Conservation (phyloP, 2,113 vertebrate genomes). For the Amblyopsis rosae region DNA sequence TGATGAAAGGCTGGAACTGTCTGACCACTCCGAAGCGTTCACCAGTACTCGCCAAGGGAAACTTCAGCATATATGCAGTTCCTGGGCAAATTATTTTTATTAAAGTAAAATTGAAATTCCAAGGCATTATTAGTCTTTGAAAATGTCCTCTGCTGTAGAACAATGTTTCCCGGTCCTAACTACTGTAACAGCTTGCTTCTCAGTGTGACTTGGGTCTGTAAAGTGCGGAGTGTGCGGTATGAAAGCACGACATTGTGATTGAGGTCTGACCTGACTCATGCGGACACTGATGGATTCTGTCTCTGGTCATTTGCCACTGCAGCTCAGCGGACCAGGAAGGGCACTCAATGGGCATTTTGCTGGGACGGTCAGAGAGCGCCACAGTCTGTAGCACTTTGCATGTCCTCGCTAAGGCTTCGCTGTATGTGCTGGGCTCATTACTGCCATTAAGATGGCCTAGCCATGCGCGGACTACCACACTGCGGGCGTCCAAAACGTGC, state of each 20-base stretch:
- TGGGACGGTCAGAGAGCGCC: slow-evolving; percentile 77
- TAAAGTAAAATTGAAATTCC: not conserved
- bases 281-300: slow-evolving; percentile 78
- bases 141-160: not conserved
- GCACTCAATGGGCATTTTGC: slow-evolving; percentile 79
- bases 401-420: slow-evolving; percentile 71
- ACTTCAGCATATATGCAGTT: slow-evolving; percentile 77
- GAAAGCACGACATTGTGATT: slow-evolving; percentile 1
- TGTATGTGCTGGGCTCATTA: slow-evolving; percentile 59
- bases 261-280: slow-evolving; percentile 82
- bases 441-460: slow-evolving; percentile 67
- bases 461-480: slow-evolving; percentile 84
- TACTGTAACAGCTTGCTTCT: not conserved
- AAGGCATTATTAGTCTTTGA: not conserved
- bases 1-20: slow-evolving; percentile 80
- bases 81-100: slow-evolving; percentile 67
- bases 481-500: slow-evolving; percentile 72
- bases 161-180: not conserved
- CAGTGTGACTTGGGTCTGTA: not conserved
- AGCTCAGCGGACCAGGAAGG: slow-evolving; percentile 84
- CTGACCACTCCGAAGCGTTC: slow-evolving; percentile 85
- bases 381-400: slow-evolving; percentile 75
- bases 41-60: slow-evolving; percentile 85
- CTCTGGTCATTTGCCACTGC: slow-evolving; percentile 77
- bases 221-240: not conserved